Conservation (phyloP, 2,888 invertebrate species). For the Ctenicera cuprea region DNA sequence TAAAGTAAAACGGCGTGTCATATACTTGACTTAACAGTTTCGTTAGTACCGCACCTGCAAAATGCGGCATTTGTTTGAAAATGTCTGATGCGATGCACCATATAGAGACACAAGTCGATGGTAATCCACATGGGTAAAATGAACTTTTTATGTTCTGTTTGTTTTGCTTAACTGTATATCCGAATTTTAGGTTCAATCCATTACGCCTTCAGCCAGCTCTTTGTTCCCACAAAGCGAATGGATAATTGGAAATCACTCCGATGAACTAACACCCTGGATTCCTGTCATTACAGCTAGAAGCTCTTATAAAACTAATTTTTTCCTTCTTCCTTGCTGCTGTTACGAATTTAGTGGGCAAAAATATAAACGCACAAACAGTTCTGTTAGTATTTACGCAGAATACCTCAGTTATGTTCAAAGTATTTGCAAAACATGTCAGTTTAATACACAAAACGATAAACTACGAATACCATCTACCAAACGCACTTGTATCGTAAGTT, state of each 20-base stretch:
- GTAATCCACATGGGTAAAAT: too few species aligned
- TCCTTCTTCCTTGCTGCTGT: conserved; percentile 96
- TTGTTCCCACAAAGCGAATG: conserved; percentile 87
- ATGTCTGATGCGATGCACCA: too few species aligned
- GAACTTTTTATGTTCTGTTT: too few species aligned
- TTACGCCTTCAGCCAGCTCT: conserved; percentile 81
- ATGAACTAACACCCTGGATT: conserved; percentile 99
- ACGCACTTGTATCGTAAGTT: conserved; percentile 86
- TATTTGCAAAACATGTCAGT: conserved; percentile 83
- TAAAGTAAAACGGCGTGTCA: too few species aligned
- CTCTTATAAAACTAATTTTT: conserved; percentile 85
- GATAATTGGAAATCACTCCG: conserved; percentile 99
- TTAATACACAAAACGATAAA: conserved; percentile 84
- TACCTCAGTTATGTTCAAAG: conserved; percentile 80
- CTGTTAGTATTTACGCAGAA: conserved; percentile 86
- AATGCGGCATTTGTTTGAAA: too few species aligned
- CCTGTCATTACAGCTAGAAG: conserved; percentile 92
- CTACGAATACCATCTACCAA: conserved; percentile 98
- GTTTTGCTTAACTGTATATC: background rate
- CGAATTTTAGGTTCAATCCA: conserved; percentile 67
- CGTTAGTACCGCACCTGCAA: too few species aligned
- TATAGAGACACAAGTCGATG: too few species aligned
- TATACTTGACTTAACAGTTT: too few species aligned
- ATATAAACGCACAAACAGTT: conserved; percentile 83
- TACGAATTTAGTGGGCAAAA: conserved; percentile 92